Base-by-base conservation (phyloP, 2,888 invertebrate species). In the Lycophotia porphyrea region DNA sequence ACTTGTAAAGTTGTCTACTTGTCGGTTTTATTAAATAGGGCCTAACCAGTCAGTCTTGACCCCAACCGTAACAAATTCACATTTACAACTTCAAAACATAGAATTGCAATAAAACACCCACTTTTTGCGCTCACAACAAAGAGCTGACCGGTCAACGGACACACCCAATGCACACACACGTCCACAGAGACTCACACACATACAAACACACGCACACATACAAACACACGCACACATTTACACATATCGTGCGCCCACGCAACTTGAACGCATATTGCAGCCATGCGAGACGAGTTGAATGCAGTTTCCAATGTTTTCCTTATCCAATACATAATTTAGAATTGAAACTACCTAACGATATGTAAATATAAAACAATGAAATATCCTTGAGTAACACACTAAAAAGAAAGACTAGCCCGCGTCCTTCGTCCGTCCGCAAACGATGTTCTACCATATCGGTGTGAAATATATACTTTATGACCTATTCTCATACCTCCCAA, bases 291-390 rank as follows among this genome's bases (percentile, higher is more conserved):
- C 64, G 63, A 47, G 18, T 65, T 52, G 60, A 31, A 2, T 42
- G 47, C 36, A 68, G 80, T 85, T 80, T 80, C 80, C 63, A 82
- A n/a, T 34, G 58, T 76, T 82, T 85, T 85, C 83, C 84, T 83
- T 80, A 67, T 82, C 52, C 34, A 61, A 67, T 60, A 67, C 61
- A 47, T 39, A 64, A 58, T 49, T 58, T 24, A 3, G 39, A n/a
- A 63, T 63, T 21, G 9, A 34, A 60, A 34, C 9, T 60, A 58
- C 18, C 1, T 58, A 31, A 18, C 8, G 18, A 21, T 21, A 21
- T 2, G 15, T 15, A 55, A 27, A 18, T 2, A 31, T 31, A 58
- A 18, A 58, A 18, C 18, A 31, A 7, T 31, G 3, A 31, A 31
- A 58, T 21, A 31, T 31, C 31, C 2, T 18, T 1, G 3, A 31